These are phyloP conservation scores for Sinosuthora webbiana DNA, from an alignment of 2,113 vertebrate species.

Conservation along the genomic window DNA sequence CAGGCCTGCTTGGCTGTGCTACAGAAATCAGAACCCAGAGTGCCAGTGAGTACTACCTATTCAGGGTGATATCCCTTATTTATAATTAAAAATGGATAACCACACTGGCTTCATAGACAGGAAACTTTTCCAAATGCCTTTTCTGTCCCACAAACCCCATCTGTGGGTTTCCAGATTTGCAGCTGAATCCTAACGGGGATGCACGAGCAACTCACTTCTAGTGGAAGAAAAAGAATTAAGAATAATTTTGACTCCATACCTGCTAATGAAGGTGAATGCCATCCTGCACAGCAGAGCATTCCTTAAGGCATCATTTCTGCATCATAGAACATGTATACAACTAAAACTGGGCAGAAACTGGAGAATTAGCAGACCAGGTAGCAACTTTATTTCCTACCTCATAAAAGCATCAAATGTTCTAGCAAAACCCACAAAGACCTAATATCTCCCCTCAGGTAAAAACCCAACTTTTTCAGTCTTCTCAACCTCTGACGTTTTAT, in stretches of 20 bases:
- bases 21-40: neutral
- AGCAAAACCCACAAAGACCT: neutral
- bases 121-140: neutral
- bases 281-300: neutral
- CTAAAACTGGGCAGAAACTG: neutral
- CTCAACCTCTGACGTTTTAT: neutral
- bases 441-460: neutral
- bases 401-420: neutral
- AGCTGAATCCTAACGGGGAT: neutral
- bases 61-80: neutral
- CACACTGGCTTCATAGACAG: neutral
- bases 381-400: neutral
- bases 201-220: neutral
- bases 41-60: neutral
- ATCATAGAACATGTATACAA: neutral
- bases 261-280: neutral
- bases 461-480: neutral
- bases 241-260: neutral
- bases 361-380: neutral
- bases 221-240: neutral
- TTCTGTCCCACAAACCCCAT: neutral
- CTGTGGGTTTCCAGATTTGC: neutral
- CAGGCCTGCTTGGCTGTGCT: neutral
- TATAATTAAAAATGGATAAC: neutral
- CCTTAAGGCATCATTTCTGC: neutral